Percentiles rank a stretch among this genome's conserved stretches.
Conservation (phyloP, 1,140 invertebrate species). For the Vanessa atalanta region DNA sequence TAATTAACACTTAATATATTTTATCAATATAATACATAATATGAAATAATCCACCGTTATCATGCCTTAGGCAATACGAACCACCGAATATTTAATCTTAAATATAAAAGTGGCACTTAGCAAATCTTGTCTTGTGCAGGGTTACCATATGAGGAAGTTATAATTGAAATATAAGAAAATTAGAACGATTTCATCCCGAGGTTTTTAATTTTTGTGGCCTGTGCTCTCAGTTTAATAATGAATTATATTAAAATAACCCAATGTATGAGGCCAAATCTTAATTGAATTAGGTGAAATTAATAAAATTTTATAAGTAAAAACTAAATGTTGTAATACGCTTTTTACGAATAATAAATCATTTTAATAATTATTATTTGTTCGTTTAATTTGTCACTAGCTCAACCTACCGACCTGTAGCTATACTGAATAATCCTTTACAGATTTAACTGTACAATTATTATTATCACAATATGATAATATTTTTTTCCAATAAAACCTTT, state of each 20-base stretch:
- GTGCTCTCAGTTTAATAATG: background rate
- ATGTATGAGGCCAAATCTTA: conserved; percentile 1
- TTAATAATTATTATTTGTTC: background rate
- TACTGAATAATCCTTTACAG: no score
- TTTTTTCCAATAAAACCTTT: no score
- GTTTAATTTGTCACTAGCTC: background rate
- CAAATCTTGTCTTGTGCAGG: background rate
- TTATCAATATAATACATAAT: conserved; percentile 3
- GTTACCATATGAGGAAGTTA: background rate
- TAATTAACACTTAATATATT: conserved; percentile 13
- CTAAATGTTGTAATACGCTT: conserved; percentile 27
- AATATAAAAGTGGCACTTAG: background rate
- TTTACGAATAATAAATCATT: conserved; percentile 18
- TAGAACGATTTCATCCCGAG: background rate
- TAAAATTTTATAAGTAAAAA: conserved; percentile 11
- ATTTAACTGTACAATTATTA: no score
- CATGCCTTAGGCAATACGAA: conserved; percentile 4
- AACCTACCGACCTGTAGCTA: background rate
- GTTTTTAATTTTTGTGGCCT: background rate
- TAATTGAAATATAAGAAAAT: background rate
- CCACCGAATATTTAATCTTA: conserved; percentile 6
- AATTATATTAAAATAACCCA: background rate
- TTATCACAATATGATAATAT: no score
- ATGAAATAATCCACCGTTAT: background rate
- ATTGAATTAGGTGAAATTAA: conserved; percentile 13